Percentiles rank a stretch among this genome's conserved stretches.
These are phyloP conservation scores for Callospermophilus lateralis DNA, from an alignment of 2,113 vertebrate species.

Conservation along the genomic window DNA sequence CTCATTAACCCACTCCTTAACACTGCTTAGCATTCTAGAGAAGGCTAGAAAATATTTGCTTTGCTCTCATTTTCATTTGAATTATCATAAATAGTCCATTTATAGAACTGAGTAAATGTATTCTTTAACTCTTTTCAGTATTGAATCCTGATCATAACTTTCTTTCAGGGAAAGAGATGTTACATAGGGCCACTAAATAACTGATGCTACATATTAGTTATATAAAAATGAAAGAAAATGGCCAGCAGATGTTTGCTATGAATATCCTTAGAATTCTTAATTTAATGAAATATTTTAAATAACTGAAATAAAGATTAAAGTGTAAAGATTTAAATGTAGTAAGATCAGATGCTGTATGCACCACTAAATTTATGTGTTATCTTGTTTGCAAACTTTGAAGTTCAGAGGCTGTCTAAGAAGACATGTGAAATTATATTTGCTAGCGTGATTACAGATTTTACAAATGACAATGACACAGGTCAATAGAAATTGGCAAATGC, in stretches of 20 bases:
- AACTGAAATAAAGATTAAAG: neutral
- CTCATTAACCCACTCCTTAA: neutral
- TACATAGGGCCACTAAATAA: neutral
- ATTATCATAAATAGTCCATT: conserved; percentile 24
- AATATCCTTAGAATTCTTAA: conserved; percentile 29
- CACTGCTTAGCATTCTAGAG: neutral
- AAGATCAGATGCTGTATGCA: neutral
- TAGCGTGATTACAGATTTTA: conserved; percentile 49
- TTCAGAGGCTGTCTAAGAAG: conserved; percentile 35
- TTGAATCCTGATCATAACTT: conserved; percentile 38
- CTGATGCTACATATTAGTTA: neutral
- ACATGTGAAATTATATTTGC: conserved; percentile 32
- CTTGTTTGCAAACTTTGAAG: neutral
- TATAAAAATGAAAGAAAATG: conserved; percentile 44
- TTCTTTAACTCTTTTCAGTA: conserved; percentile 31
- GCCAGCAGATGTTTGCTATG: conserved; percentile 37
- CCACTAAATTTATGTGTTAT: neutral
- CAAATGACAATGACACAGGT: conserved; percentile 19
- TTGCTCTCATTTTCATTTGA: conserved; percentile 45
- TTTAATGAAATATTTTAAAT: conserved; percentile 42
- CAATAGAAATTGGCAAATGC: conserved; percentile 12
- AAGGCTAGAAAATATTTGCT: conserved; percentile 37
- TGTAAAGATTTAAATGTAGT: conserved; percentile 5
- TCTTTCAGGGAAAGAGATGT: conserved; percentile 40
- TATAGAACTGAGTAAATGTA: neutral